Base-by-base conservation (phyloP, 2,888 invertebrate genomes). In the Mythimna impura region DNA sequence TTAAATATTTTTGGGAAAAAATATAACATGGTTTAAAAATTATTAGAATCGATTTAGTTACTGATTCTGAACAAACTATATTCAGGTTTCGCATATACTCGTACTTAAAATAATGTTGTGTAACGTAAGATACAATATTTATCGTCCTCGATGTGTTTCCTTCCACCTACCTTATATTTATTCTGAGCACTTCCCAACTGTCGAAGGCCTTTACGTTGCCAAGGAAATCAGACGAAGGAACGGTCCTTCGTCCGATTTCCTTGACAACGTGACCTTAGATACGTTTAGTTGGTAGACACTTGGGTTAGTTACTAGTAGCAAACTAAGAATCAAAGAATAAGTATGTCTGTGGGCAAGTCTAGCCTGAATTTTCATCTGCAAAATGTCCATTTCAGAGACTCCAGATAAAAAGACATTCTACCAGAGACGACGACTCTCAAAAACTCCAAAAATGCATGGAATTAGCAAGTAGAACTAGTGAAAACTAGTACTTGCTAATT, bases 121-220 rank as follows among this genome's bases (percentile, higher is more conserved):
- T 43, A 14, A 22, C 40, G 36, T 57, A 40, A 58, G 20, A 61
- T 67, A 54, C 47, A 74, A 58, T 63, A 55, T 80, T 52, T 77
- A 43, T 68, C 17, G 61, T 25, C 43, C 47, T 47, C 30, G 6
- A 7, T 57, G 30, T 76, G 36, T 66, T 65, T 75, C 60, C 43
- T 54, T 34, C 25, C 2, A n/a, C 3, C 30, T 22, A 34, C 30
- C 34, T 66, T 66, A 66, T 54, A 62, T 71, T 81, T 76, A 62
- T 77, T 66, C 25, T 9, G n/a, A 58, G 17, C 52, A 14, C 58
- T 54, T 50, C 10, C 3, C 7, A 47, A 2, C 14, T 25, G 54
- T 52, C 14, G 66, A 67, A 60, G 64, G 60, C 7, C 50, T 47
- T 47, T 7, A 20, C 47, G 47, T 47, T 47, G 47, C 17, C 47